Conservation (phyloP, 2,888 invertebrate species). For the Pyrochroa serraticornis region DNA sequence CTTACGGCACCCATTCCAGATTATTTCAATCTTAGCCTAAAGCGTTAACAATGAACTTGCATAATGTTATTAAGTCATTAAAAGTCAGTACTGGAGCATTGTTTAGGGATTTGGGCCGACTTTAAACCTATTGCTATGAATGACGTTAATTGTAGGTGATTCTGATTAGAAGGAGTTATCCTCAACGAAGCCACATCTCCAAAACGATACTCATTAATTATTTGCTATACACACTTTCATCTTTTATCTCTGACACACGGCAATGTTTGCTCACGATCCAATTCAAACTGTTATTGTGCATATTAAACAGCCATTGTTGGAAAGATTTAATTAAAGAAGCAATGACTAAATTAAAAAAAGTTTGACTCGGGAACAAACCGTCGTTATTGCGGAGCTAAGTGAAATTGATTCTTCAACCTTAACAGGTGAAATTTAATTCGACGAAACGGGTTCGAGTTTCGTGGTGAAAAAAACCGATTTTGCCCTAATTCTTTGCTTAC, state of each 20-base stretch:
- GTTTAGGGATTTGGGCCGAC: background rate
- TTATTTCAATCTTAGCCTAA: slow-evolving; percentile 11
- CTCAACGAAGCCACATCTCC: too few relatives aligned
- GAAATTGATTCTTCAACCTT: slow-evolving; percentile 36
- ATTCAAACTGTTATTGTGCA: too few relatives aligned
- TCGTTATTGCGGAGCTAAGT: slow-evolving; percentile 22
- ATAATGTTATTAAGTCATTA: slow-evolving; percentile 21
- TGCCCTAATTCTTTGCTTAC: slow-evolving; percentile 28
- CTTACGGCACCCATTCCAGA: slow-evolving; percentile 5
- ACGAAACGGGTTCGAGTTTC: slow-evolving; percentile 43
- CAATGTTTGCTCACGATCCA: too few relatives aligned
- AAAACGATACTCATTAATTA: too few relatives aligned
- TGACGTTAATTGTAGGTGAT: too few relatives aligned
- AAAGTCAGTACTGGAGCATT: background rate
- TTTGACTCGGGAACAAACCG: background rate
- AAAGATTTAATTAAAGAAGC: too few relatives aligned
- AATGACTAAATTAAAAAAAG: slow-evolving; percentile 10
- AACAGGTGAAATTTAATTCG: slow-evolving; percentile 41
- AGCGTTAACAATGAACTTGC: slow-evolving; percentile 19
- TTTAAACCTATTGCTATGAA: background rate
- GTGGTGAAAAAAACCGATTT: slow-evolving; percentile 36
- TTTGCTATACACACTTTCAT: too few relatives aligned
- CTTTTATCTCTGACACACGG: too few relatives aligned
- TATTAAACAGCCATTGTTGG: too few relatives aligned
- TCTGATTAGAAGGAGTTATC: too few relatives aligned